Percentiles rank a stretch among this genome's conserved stretches.
Evolutionary conservation across 1,140 invertebrate genomes (phyloP).

Genomic region (Hesperophylax magnus): DNA sequence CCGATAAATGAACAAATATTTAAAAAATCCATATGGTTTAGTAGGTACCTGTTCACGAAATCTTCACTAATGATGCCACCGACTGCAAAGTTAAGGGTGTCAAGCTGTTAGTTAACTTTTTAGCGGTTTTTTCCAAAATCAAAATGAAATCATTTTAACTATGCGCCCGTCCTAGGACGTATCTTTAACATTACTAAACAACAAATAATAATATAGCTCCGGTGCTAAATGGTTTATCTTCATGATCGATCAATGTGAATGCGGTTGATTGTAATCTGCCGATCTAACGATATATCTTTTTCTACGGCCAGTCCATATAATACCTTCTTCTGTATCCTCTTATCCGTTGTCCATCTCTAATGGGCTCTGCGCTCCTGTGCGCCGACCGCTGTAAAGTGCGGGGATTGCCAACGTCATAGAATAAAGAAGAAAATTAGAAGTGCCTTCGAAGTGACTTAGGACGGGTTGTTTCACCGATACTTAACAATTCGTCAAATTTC

Average conservation of each 20-base stretch:
- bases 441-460: too few species aligned
- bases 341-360: slow-evolving; percentile 16
- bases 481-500: too few species aligned
- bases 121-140: too few species aligned
- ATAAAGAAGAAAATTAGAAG: too few species aligned
- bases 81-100: not conserved
- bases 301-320: not conserved
- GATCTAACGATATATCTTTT: not conserved
- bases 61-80: not conserved
- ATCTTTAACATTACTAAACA: too few species aligned
- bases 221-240: not conserved
- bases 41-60: too few species aligned
- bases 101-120: not conserved
- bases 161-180: too few species aligned
- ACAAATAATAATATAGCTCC: not conserved
- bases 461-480: too few species aligned
- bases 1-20: too few species aligned
- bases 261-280: not conserved
- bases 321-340: not conserved
- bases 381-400: not conserved
- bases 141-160: too few species aligned
- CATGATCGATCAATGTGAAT: slow-evolving; percentile 10
- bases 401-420: not conserved
- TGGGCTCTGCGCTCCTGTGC: not conserved
- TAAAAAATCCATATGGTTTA: too few species aligned